Base-by-base conservation (phyloP, 2,113 vertebrate genomes). In the Corynorhinus townsendii region DNA sequence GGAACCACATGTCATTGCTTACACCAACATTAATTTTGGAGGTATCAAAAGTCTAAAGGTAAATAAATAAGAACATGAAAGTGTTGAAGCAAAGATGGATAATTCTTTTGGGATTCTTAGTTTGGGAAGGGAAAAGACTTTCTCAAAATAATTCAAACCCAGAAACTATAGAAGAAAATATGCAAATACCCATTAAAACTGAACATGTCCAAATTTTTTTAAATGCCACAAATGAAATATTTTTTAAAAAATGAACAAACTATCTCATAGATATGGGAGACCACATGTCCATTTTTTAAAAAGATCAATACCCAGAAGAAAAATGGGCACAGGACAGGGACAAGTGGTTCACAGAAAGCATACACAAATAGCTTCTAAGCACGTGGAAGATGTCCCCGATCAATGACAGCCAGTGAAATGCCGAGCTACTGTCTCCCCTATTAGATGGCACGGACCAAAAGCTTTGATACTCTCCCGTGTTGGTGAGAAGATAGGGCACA, bases 291-390 rank as follows among this genome's bases (percentile, higher is more conserved):
- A 43, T 77, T 83, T 89, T 79, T 89, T 84, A 64, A 20, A 52
- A 94, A 93, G 38, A 89, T 73, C 56, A 73, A 45, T 91, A 91
- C n/a, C 75, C 45, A 47, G 91, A 92, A 84, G 43, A 54, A 59
- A 93, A 96, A 49, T 28, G 89, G 56, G n/a, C 86, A 66, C 38
- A 79, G 38, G 54, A 49, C 4, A 28, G 35, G 82, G 68, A 64
- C 84, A 85, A 85, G 76, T 85, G 80, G 87, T 33, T 96, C 40
- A 47, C 69, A 64, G 79, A 66, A 83, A 81, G 56, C 43, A 15
- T 19, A 84, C 62, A 81, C 62, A 93, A 81, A 85, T 64, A 52
- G 33, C 62, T 95, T 95, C 71, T 72, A 85, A 95, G 73, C 24
- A 3, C 15, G 68, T 24, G 69, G 86, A 73, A 49, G 35, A 92